Evolutionary conservation across 2,888 invertebrate genomes (phyloP), one percentile per base, ranked within the genome.

Genomic region (Lysandra coridon): DNA sequence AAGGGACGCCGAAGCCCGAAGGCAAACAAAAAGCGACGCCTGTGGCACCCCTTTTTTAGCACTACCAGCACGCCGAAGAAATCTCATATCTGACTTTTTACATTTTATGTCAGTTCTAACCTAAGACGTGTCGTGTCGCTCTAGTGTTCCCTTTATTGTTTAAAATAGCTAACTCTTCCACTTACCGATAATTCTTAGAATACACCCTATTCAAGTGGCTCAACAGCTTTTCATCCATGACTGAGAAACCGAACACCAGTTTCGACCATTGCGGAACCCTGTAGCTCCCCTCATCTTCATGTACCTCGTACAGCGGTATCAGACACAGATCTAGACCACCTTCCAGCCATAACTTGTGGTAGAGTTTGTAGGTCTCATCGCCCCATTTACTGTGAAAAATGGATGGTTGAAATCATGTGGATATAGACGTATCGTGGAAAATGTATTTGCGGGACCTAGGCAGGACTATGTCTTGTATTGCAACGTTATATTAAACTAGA

Each of bases 311-410:
- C n/a, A 90, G 82, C 0, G 94, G 93, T 81, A 88, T 83, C 57
- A 89, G 85, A 73, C 87, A 84, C 1, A 94, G 80, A 1, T 87
- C 85, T 44, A 85, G 88, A 4, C 91, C 91, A 1, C 95, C 95
- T 85, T 96, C 92, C 85, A 92, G 92, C 96, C 96, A 97, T 83
- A 95, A 91, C 82, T 95, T 88, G 88, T 91, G 95, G 83, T 95
- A 95, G 84, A 95, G 96, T 84, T 87, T 86, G 84, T 96, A 96
- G 14, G 96, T 96, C 83, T 93, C 95, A 60, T 89, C 88, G 0
- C 96, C 95, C 97, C 97, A 97, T 91, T 95, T 93, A 80, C 97
- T 97, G 85, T 79, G 88, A 90, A 81, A 64, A 64, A 30, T 4
- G 2, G 1, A 4, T 4, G 1, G 14, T 53, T 17, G 17, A 57